A percentile compares a stretch with the other conserved stretches of the same genome.
Evolutionary conservation across 37 sponge, comb jelly and placozoan genomes (phyloP).

Genomic region (Theonella swinhoei): DNA sequence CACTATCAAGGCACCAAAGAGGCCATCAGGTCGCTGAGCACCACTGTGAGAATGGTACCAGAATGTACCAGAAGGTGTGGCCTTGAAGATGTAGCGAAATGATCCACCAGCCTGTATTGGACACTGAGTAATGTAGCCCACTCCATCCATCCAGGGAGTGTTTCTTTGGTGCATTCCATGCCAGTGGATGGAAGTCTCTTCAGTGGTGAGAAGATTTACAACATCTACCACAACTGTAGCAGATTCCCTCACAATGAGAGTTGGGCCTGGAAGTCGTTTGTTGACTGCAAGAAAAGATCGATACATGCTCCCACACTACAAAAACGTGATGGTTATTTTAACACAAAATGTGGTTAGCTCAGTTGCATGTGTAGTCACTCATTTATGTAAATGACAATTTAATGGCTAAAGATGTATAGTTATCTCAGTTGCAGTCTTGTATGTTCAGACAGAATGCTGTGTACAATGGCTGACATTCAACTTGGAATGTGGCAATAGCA

Average conservation of each 20-base stretch:
- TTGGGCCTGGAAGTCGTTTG: conserved; percentile 64
- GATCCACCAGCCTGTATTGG: conserved; percentile 27
- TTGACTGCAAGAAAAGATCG: conserved; percentile 60
- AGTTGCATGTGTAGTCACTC: too few relatives aligned
- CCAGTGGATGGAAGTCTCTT: conserved; percentile 68
- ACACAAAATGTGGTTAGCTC: too few relatives aligned
- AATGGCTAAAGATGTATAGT: too few relatives aligned
- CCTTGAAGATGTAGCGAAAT: conserved; percentile 60
- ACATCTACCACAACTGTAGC: conserved; percentile 32
- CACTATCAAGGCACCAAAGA: conserved; percentile 66
- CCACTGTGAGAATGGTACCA: conserved; percentile 78
- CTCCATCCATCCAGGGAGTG: conserved; percentile 71
- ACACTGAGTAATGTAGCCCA: conserved; percentile 57
- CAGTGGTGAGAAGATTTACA: conserved; percentile 9
- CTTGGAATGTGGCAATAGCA: too few relatives aligned
- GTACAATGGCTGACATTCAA: too few relatives aligned
- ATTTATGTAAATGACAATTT: too few relatives aligned
- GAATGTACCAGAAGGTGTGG: conserved; percentile 50
- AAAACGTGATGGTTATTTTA: too few relatives aligned
- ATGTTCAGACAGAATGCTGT: too few relatives aligned
- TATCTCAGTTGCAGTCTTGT: too few relatives aligned
- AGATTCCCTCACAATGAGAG: conserved; percentile 49
- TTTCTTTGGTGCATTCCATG: conserved; percentile 59
- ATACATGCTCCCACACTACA: conserved; percentile 41
- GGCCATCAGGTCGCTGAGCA: conserved; percentile 68